Base-by-base conservation (phyloP, 2,888 invertebrate genomes). In the Euphydryas editha region DNA sequence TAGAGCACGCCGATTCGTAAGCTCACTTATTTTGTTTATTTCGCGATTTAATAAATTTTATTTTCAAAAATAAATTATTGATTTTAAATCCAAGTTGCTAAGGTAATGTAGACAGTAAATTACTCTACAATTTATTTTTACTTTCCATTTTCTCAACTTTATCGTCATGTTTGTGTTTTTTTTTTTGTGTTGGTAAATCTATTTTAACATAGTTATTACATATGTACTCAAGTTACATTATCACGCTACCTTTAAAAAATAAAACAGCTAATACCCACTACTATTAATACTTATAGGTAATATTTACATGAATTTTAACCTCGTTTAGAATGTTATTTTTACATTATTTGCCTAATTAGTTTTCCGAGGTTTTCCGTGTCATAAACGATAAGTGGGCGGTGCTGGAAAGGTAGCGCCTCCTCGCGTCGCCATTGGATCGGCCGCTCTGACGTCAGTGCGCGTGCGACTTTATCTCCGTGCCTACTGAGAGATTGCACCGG, bases 361-460 rank as follows among this genome's bases (percentile, higher is more conserved):
- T 91, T 90, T 85, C 89, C 86, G 78, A 83, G 81, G 85, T 92
- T 90, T 86, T 83, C 86, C 73, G 72, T 70, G 54, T 75, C 64
- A 72, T 63, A 54, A 72, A 72, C 37, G 58, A 51, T 51, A 49
- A 77, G 87, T 88, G 91, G 91, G 92, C 91, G 91, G 83, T 84
- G 81, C 88, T 83, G 79, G 67, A 55, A 81, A 83, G 84, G 82
- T 75, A 78, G 85, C 83, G 78, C 89, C 91, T 90, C 88, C 89
- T 88, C 80, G 81, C 76, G 57, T 69, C 78, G 83, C 83, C 76
- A 91, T 91, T 90, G 91, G 92, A 77, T 79, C 80, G 90, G 76
- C 88, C 92, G 81, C 85, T 87, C 79, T 91, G 90, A 92, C 92
- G 91, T 92, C 91, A 91, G 77, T 69, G 78, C 83, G 82, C 81